A percentile compares a stretch with the other conserved stretches of the same genome.
These are phyloP conservation scores for Cheilosia pagana DNA, from an alignment of 2,888 invertebrate genomes.

Conservation along the genomic window DNA sequence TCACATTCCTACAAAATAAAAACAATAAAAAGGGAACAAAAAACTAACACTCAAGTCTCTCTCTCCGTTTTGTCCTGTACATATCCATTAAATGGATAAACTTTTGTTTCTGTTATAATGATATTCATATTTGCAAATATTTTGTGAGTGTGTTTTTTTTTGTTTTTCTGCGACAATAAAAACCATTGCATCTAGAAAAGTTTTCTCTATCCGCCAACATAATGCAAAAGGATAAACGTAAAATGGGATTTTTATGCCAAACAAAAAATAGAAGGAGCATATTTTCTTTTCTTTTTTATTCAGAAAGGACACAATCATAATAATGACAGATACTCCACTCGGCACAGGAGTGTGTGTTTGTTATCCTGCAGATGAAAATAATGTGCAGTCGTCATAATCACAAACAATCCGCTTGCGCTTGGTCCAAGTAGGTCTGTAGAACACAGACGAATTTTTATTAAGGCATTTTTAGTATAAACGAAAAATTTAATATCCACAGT, in stretches of 20 bases:
- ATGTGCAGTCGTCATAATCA: conserved; percentile 58
- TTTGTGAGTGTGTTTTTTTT: conserved; percentile 4
- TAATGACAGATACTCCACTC: conserved; percentile 42
- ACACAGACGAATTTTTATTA: conserved; percentile 30
- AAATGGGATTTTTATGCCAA: conserved; percentile 27
- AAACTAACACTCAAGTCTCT: background rate
- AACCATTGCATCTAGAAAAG: conserved; percentile 37
- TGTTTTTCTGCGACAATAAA: background rate
- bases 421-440: conserved; percentile 62
- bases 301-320: conserved; percentile 19
- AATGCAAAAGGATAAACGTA: conserved; percentile 27
- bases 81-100: conserved; percentile 18
- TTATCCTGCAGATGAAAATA: conserved; percentile 24
- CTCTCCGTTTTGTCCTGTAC: conserved; percentile 16
- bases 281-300: conserved; percentile 4
- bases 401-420: conserved; percentile 31
- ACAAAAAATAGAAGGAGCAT: background rate
- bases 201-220: conserved; percentile 16
- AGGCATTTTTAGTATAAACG: conserved; percentile 42
- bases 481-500: conserved; percentile 65
- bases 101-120: conserved; percentile 39
- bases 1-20: conserved; percentile 49
- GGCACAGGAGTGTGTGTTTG: background rate
- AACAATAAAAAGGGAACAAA: background rate
- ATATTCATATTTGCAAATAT: conserved; percentile 53